Evolutionary conservation across 2,888 invertebrate species (phyloP), one percentile per base, ranked within the genome.

Genomic region (Campoplex nolae): DNA sequence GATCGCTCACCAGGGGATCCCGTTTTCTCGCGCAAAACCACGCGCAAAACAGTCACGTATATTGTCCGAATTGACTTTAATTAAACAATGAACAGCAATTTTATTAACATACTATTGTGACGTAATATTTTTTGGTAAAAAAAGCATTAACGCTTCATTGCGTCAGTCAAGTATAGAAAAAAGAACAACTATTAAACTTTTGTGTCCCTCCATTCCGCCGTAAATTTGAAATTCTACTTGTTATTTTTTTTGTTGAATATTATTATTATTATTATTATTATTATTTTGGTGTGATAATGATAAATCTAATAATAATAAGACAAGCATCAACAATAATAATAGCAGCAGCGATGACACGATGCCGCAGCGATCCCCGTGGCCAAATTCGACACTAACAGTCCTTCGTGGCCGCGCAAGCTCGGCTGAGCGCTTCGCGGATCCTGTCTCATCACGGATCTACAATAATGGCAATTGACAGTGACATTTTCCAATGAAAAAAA

Each of bases 381-480:
- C 18, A 35, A n/a, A 73, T 58, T 23, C 51, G 56, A 65, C 67
- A 85, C 74, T 77, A 81, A 58, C n/a, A 58, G 70, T 83, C 48
- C 56, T 83, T 83, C 83, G 83, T 83, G 83, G 83, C 83, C 83
- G 76, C 76, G 83, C 70, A 70, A 65, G 70, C 56, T 75, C 67
- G 70, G 35, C 75, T 23, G 67, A 68, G 38, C 38, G 62, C 16
- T 65, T 58, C 56, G 75, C 58, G 76, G 65, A 75, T 76, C 75
- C 51, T 23, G 45, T n/a, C 32, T 68, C 62, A 58, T 83, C 65
- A 18, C 73, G 76, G 71, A 85, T 81, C 74, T 68, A 67, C 71
- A 65, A 84, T 82, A 45, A 82, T 86, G 86, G 75, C 86, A 86
- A 83, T 80, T 76, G 86, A 83, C 75, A 62, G 80, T 83, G 83